A percentile compares a stretch with the other conserved stretches of the same genome.
Evolutionary conservation across 2,888 invertebrate genomes (phyloP).

Genomic region (Lydus trimaculatus): DNA sequence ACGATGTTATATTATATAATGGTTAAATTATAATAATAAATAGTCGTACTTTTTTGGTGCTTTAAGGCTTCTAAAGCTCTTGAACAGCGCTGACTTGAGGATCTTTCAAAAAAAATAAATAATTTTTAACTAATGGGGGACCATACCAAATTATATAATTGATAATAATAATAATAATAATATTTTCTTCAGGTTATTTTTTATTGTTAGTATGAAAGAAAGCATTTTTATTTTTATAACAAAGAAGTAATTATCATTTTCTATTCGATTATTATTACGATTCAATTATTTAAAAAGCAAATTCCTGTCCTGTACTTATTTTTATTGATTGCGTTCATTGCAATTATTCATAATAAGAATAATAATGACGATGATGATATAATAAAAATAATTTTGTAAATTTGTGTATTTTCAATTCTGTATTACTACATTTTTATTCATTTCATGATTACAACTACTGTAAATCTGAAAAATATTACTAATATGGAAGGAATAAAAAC

Average conservation of each 20-base stretch:
- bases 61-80: constrained; percentile 26
- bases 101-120: background rate
- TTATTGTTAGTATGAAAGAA: constrained; percentile 17
- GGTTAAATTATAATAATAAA: constrained; percentile 31
- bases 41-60: constrained; percentile 40
- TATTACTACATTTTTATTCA: constrained; percentile 21
- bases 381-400: constrained; percentile 23
- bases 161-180: constrained; percentile 14
- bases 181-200: constrained; percentile 25
- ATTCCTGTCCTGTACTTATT: constrained; percentile 36
- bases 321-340: constrained; percentile 36
- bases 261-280: constrained; percentile 9
- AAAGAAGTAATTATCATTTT: constrained; percentile 14
- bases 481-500: background rate
- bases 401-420: constrained; percentile 25
- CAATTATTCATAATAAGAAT: constrained; percentile 38
- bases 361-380: constrained; percentile 14
- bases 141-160: constrained; percentile 12
- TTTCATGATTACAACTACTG: background rate
- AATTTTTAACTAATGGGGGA: constrained; percentile 26
- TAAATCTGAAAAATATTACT: constrained; percentile 12
- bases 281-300: constrained; percentile 12
- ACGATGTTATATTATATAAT: constrained; percentile 41
- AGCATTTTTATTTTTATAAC: constrained; percentile 39
- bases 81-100: background rate